These are phyloP conservation scores for Pempheris klunzingeri DNA, from an alignment of 2,797 vertebrate species.

Conservation along the genomic window DNA sequence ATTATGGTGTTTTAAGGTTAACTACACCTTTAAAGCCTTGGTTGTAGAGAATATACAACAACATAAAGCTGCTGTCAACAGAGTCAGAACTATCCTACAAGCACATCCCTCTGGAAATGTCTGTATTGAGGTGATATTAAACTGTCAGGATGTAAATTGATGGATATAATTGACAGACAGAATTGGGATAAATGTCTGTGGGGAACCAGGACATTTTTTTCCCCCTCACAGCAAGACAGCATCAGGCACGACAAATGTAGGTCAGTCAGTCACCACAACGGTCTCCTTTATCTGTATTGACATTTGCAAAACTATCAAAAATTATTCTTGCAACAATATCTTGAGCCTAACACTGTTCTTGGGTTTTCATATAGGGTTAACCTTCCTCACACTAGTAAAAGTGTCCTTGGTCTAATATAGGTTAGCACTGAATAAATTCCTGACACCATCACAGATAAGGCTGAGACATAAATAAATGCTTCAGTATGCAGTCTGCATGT, in stretches of 20 bases:
- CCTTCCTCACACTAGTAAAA: background rate
- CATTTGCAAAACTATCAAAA: background rate
- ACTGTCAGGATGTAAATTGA: background rate
- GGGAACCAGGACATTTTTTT: background rate
- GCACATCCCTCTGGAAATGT: background rate
- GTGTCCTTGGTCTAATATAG: slow-evolving; percentile 27
- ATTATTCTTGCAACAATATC: background rate
- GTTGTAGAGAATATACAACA: slow-evolving; percentile 2
- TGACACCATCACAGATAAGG: slow-evolving; percentile 34
- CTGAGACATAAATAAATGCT: slow-evolving; percentile 56
- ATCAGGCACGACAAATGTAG: background rate
- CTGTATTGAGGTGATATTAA: background rate
- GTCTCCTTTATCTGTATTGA: background rate
- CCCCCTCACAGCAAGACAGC: background rate
- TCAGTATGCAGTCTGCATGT: slow-evolving; percentile 23
- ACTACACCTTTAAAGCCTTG: background rate
- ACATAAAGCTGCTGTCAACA: background rate
- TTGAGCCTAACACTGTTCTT: background rate
- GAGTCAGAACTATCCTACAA: background rate
- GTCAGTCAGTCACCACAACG: background rate
- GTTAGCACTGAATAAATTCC: slow-evolving; percentile 2
- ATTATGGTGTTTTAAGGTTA: background rate
- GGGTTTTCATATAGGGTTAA: slow-evolving; percentile 10
- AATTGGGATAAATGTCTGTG: background rate
- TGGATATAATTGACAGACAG: no score